A percentile compares a stretch with the other conserved stretches of the same genome.
Conservation (phyloP, 2,888 invertebrate species). For the Cyclophora albipunctata region DNA sequence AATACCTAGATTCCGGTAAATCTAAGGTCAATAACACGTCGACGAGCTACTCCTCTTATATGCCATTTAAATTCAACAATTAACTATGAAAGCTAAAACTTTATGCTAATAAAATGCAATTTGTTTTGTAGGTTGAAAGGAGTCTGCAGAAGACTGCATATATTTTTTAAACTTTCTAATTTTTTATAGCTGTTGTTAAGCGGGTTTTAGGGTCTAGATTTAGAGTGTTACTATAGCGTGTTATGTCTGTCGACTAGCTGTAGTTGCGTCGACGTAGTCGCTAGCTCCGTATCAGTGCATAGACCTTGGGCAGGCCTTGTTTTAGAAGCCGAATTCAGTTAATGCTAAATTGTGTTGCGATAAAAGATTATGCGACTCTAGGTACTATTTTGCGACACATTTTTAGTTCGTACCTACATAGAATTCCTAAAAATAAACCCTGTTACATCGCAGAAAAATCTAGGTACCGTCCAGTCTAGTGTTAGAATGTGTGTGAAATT, state of each 20-base stretch:
- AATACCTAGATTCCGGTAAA: conserved; percentile 25
- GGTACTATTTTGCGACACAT: too few relatives aligned
- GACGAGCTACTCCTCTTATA: conserved; percentile 40
- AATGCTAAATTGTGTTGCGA: conserved; percentile 3
- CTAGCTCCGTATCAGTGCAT: conserved; percentile 2
- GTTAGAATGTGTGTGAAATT: too few relatives aligned
- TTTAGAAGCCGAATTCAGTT: conserved; percentile 9
- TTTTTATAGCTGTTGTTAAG: conserved; percentile 58
- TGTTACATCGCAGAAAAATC: too few relatives aligned
- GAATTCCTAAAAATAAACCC: too few relatives aligned
- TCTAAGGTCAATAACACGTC: conserved; percentile 45
- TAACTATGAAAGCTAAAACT: conserved; percentile 60
- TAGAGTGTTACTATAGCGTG: conserved; percentile 30
- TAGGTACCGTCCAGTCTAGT: too few relatives aligned
- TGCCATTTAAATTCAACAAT: conserved; percentile 53
- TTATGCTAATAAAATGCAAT: conserved; percentile 71
- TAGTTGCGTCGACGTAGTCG: background rate
- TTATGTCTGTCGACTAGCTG: conserved; percentile 21
- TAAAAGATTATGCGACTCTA: conserved; percentile 8
- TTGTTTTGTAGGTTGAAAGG: conserved; percentile 67
- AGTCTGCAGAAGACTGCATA: conserved; percentile 60
- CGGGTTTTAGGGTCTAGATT: conserved; percentile 64
- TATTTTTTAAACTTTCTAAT: conserved; percentile 64
- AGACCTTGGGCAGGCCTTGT: conserved; percentile 14
- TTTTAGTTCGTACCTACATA: too few relatives aligned